A percentile compares a stretch with the other conserved stretches of the same genome.
phyloP scores from a whole-genome alignment of 2,113 vertebrate genomes.

The Formicarius rufipectus region DNA sequence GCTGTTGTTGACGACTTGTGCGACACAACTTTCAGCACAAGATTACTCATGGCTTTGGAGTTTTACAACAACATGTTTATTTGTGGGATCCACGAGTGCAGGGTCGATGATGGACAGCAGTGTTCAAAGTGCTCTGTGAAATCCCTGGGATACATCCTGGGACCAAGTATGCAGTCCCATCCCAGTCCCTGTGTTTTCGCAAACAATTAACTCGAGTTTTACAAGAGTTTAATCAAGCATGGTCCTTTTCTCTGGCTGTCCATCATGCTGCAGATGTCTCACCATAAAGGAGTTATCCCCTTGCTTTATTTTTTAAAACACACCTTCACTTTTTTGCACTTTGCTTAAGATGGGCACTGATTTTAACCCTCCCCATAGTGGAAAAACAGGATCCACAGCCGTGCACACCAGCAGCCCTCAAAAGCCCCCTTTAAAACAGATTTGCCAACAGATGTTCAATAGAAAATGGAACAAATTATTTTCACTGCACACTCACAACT shows the following conservation, averaged over 20 bases:
- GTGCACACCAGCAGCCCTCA: not conserved
- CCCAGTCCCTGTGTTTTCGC: not conserved
- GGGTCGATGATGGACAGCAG: not conserved
- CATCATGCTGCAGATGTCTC: not conserved
- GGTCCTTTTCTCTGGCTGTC: not conserved
- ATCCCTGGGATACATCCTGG: not conserved
- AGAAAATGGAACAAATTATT: slow-evolving; percentile 29
- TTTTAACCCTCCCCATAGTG: not conserved
- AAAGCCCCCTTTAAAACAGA: slow-evolving; percentile 18
- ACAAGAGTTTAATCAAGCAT: not conserved
- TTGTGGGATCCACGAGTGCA: not conserved
- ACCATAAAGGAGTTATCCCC: not conserved
- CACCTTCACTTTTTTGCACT: not conserved
- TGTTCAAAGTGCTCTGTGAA: not conserved
- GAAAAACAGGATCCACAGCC: not conserved
- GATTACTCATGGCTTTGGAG: not conserved
- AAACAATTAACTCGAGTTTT: not conserved
- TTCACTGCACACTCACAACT: not conserved
- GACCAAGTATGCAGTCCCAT: not conserved
- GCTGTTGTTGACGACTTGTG: not conserved
- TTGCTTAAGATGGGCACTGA: not conserved
- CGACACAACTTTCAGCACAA: not conserved
- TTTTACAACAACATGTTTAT: slow-evolving; percentile 12
- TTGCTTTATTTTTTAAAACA: not conserved
- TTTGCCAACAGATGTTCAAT: slow-evolving; percentile 49